Conservation (phyloP, 37 sponge, comb jelly and placozoan genomes). For the Agelas oroides region DNA sequence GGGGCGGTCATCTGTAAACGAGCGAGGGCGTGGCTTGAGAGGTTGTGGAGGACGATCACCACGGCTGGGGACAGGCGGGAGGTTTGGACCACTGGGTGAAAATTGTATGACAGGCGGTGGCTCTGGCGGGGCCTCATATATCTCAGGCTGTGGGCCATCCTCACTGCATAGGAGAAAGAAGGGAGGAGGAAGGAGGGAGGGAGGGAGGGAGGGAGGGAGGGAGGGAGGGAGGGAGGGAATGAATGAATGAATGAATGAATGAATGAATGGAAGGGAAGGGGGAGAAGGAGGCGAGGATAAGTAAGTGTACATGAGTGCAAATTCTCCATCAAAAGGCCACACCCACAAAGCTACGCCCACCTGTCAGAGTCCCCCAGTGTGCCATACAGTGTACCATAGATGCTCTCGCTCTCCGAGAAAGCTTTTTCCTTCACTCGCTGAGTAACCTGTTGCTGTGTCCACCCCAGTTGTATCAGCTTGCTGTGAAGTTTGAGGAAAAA, state of each 20-base stretch:
- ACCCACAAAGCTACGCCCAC: slow-evolving; percentile 4
- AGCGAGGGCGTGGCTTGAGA: background rate
- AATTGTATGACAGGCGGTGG: too few species aligned
- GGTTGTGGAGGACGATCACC: background rate
- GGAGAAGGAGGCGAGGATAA: background rate
- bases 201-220: background rate
- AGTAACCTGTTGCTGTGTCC: slow-evolving; percentile 52
- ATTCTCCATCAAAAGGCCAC: too few species aligned
- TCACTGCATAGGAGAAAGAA: background rate
- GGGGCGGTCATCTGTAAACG: background rate
- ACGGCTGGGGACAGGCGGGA: background rate
- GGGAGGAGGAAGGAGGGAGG: background rate
- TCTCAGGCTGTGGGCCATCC: too few species aligned
- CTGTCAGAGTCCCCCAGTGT: slow-evolving; percentile 42
- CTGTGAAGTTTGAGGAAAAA: slow-evolving; percentile 11
- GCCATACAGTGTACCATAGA: slow-evolving; percentile 84
- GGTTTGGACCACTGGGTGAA: background rate
- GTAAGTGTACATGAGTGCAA: background rate
- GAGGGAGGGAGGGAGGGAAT: background rate
- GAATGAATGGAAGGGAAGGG: background rate
- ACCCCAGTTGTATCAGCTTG: slow-evolving; percentile 42
- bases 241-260: background rate
- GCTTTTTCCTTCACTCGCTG: slow-evolving; percentile 66
- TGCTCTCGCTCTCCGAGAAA: slow-evolving; percentile 65
- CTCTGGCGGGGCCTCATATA: too few species aligned